Evolutionary conservation across 2,888 invertebrate species (phyloP), one percentile per base, ranked within the genome.

Genomic region (Balanococcus diminutus): DNA sequence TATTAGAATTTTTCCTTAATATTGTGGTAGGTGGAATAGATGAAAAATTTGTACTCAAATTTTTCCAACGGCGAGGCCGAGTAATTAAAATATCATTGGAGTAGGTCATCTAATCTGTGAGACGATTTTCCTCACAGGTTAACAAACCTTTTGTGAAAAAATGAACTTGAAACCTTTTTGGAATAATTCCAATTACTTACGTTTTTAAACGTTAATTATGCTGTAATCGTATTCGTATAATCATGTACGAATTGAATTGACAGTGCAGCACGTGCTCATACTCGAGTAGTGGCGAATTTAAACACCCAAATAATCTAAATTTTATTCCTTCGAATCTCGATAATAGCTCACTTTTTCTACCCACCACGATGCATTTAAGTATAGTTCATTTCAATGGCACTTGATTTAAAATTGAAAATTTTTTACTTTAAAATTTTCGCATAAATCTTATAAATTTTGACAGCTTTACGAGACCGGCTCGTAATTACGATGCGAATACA

Each of bases 151-250:
- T 79, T 4, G 22, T 1, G 22, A 56, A 67, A 67, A 67, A 67
- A 67, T 67, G 67, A 67, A 67, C 67, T 67, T 67, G 67, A 67
- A 67, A 28, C 67, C 67, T 67, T 67, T 67, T 79, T 79, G 75
- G 75, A 79, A 36, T 36, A 1, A 36, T 32, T 79, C 75, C 75
- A 79, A 79, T 28, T 36, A 36, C 16, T 31, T 75, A 36, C 75
- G 75, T 9, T 5, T 6, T 42, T 32, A n/a, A 79, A 36, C 16
- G 75, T 79, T 79, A 79, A 79, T 79, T 79, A 79, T 9, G 14
- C n/a, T 19, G 75, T 36, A 19, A 36, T 36, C 75, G 36, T 36
- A 56, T 56, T 56, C 11, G 56, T 51, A 19, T 42, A 31, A 28
- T 19, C 19, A 19, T 56, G 11, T 67, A 22, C 75, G 28, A 79